phyloP scores from a whole-genome alignment of 2,888 invertebrate species.

The Trachelus tabidus region DNA sequence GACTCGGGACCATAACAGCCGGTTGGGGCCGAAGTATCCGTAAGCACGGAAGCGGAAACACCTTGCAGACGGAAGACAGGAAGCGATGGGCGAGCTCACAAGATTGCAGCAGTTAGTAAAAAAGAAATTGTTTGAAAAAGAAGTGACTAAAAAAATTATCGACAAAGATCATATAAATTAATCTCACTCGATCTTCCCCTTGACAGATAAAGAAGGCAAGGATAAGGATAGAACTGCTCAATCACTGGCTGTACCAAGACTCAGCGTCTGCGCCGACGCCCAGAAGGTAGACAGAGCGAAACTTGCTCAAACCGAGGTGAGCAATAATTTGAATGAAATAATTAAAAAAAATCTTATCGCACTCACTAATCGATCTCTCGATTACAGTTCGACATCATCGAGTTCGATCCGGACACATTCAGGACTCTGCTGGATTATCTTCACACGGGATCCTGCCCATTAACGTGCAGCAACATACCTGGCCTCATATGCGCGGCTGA shows the following conservation, averaged over 20 bases:
- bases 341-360: not conserved
- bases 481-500: slow-evolving; percentile 94
- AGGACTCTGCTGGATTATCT: slow-evolving; percentile 90
- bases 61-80: slow-evolving; percentile 86
- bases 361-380: not conserved
- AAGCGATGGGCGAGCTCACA: slow-evolving; percentile 94
- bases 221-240: slow-evolving; percentile 80
- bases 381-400: slow-evolving; percentile 89
- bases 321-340: not conserved
- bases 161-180: not conserved
- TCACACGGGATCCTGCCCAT: slow-evolving; percentile 91
- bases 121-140: too few species aligned
- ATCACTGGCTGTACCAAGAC: slow-evolving; percentile 81
- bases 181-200: not conserved
- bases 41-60: slow-evolving; percentile 84
- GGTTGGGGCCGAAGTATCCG: slow-evolving; percentile 91
- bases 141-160: too few species aligned
- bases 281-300: slow-evolving; percentile 94
- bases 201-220: slow-evolving; percentile 81
- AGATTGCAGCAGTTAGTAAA: slow-evolving; percentile 86
- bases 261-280: slow-evolving; percentile 93
- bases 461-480: slow-evolving; percentile 92
- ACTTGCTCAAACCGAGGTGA: slow-evolving; percentile 89
- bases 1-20: slow-evolving; percentile 88
- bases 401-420: slow-evolving; percentile 95